Evolutionary conservation across 1,140 invertebrate genomes (phyloP).

Genomic region (Lutraria rhynchaena): DNA sequence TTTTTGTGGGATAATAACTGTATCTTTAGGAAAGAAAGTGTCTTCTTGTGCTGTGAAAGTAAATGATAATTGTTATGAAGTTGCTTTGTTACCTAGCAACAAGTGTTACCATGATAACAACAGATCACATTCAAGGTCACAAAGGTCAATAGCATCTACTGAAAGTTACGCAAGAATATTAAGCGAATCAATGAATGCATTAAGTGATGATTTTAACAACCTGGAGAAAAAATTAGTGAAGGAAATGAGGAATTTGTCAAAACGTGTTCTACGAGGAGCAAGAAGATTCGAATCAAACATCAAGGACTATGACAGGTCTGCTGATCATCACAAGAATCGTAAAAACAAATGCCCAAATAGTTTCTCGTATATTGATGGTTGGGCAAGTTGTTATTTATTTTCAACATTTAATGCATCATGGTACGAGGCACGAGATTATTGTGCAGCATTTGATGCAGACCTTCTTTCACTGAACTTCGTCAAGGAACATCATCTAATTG

Average conservation of each 20-base stretch:
- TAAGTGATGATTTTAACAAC: neutral
- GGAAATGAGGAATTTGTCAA: slow-evolving; percentile 64
- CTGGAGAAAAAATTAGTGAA: slow-evolving; percentile 58
- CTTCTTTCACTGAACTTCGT: slow-evolving; percentile 67
- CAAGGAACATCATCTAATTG: slow-evolving; percentile 71
- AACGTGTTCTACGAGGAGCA: slow-evolving; percentile 62
- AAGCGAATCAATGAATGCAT: neutral
- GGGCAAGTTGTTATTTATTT: slow-evolving; percentile 71
- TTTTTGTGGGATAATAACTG: no score
- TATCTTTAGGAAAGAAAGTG: no score
- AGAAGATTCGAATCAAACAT: slow-evolving; percentile 64
- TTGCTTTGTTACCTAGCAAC: slow-evolving; percentile 36
- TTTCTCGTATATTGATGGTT: slow-evolving; percentile 64
- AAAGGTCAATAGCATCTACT: slow-evolving; percentile 17
- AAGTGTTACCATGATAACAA: neutral
- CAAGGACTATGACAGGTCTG: neutral
- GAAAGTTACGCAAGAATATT: neutral
- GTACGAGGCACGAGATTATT: slow-evolving; percentile 73
- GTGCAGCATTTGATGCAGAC: slow-evolving; percentile 69
- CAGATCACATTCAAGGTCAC: neutral
- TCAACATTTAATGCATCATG: slow-evolving; percentile 73
- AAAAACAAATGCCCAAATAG: slow-evolving; percentile 65
- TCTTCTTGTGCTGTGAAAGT: slow-evolving; percentile 17
- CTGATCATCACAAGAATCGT: slow-evolving; percentile 17
- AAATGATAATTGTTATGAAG: slow-evolving; percentile 1